These are phyloP conservation scores for Eurytoma adleriae DNA, from an alignment of 2,888 invertebrate species.

Conservation along the genomic window DNA sequence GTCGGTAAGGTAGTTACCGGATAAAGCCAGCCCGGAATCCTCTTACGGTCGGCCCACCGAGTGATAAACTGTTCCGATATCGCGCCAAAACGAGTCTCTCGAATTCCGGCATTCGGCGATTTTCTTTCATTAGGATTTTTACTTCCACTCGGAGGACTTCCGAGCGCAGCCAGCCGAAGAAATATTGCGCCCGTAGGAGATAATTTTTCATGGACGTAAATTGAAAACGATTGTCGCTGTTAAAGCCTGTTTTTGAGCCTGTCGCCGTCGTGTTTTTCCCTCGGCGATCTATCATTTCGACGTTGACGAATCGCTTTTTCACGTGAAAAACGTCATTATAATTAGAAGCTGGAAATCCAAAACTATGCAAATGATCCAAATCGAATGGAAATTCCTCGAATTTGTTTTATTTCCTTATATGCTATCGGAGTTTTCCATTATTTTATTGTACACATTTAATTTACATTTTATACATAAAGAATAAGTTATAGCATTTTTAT, in stretches of 20 bases:
- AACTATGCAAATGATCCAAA: not conserved
- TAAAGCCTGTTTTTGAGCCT: slow-evolving; percentile 27
- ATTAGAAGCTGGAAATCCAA: not conserved
- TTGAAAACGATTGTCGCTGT: slow-evolving; percentile 46
- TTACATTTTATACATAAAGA: no score
- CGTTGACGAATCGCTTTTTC: slow-evolving; percentile 18
- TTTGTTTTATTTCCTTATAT: no score
- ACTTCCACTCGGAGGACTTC: not conserved
- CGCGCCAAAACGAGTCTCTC: slow-evolving; percentile 1
- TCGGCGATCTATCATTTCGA: slow-evolving; percentile 19
- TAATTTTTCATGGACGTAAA: slow-evolving; percentile 44
- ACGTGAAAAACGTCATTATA: not conserved
- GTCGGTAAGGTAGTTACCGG: slow-evolving; percentile 18
- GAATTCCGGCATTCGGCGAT: slow-evolving; percentile 36
- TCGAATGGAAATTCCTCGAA: not conserved
- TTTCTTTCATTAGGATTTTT: slow-evolving; percentile 46
- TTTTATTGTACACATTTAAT: no score
- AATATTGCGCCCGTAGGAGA: slow-evolving; percentile 15
- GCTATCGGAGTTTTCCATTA: no score
- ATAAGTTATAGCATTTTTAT: no score
- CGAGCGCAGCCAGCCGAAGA: slow-evolving; percentile 9
- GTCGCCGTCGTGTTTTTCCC: not conserved
- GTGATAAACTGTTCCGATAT: slow-evolving; percentile 34
- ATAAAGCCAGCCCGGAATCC: not conserved
- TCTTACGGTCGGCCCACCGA: not conserved